These are phyloP conservation scores for Brenthis ino DNA, from an alignment of 2,888 invertebrate genomes.

Conservation along the genomic window DNA sequence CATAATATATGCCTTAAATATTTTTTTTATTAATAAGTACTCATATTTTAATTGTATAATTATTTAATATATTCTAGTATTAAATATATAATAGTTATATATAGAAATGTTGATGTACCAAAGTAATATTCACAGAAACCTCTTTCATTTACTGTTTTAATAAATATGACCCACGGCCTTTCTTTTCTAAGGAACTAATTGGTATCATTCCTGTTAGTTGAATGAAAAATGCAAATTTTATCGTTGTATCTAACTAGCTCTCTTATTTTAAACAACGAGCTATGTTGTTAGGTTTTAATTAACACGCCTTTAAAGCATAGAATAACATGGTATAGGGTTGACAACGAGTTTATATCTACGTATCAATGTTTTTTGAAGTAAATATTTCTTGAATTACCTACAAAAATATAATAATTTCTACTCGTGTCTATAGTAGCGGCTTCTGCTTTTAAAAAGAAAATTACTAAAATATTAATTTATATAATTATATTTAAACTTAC, in stretches of 20 bases:
- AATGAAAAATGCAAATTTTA: conserved; percentile 25
- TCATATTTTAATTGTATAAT: too few relatives aligned
- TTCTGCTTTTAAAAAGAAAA: too few relatives aligned
- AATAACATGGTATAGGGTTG: conserved; percentile 2
- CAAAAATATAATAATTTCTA: too few relatives aligned
- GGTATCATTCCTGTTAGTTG: conserved; percentile 19
- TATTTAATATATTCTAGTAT: too few relatives aligned
- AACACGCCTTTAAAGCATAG: conserved; percentile 17
- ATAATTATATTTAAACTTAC: too few relatives aligned
- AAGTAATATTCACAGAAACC: not conserved
- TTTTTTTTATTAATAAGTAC: too few relatives aligned
- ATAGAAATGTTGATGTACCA: too few relatives aligned
- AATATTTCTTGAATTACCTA: not conserved
- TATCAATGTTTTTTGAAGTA: not conserved
- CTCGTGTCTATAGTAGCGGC: too few relatives aligned
- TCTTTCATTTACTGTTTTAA: not conserved
- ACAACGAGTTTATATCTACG: not conserved
- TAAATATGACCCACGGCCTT: not conserved
- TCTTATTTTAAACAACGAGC: conserved; percentile 31
- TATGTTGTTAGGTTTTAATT: conserved; percentile 32
- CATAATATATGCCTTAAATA: too few relatives aligned
- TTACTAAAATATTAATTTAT: too few relatives aligned
- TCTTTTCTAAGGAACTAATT: conserved; percentile 23
- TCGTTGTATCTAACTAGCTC: conserved; percentile 29
- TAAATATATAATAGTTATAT: too few relatives aligned